Conservation (phyloP, 2,797 vertebrate genomes). For the Philypnodon macrostomus region DNA sequence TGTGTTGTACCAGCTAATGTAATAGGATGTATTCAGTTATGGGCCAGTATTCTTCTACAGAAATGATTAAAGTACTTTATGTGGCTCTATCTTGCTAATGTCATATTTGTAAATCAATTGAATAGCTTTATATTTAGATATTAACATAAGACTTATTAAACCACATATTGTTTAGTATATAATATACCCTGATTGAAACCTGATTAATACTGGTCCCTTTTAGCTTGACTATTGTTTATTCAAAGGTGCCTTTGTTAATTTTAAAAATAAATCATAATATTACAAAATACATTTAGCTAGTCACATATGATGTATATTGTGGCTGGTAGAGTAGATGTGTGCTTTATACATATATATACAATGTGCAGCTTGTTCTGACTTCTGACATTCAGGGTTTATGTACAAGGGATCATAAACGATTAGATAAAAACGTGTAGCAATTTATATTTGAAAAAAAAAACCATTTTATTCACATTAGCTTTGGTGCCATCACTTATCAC, state of each 20-base stretch:
- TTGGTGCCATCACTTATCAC: not conserved
- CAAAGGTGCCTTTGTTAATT: not conserved
- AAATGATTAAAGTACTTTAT: not conserved
- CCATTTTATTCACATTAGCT: not conserved
- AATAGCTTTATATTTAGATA: not conserved
- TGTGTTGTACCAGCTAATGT: not conserved
- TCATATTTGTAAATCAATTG: not conserved
- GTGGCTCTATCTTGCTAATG: not conserved
- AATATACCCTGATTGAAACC: too few species aligned
- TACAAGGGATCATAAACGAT: slow-evolving; percentile 7
- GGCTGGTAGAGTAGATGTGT: slow-evolving; percentile 11
- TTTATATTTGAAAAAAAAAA: not conserved
- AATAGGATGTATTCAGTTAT: not conserved
- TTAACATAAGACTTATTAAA: too few species aligned
- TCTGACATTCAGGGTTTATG: slow-evolving; percentile 12
- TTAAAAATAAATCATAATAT: not conserved
- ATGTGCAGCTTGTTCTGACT: slow-evolving; percentile 14
- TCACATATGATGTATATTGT: slow-evolving; percentile 2
- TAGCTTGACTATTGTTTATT: not conserved
- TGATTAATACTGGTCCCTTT: not conserved
- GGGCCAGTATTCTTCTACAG: slow-evolving; percentile 1
- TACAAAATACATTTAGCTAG: not conserved
- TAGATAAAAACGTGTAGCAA: not conserved
- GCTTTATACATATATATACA: slow-evolving; percentile 10
- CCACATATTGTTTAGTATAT: too few species aligned